These are phyloP conservation scores for Parotocinclus haroldoi DNA, from an alignment of 2,797 vertebrate species.

Conservation along the genomic window DNA sequence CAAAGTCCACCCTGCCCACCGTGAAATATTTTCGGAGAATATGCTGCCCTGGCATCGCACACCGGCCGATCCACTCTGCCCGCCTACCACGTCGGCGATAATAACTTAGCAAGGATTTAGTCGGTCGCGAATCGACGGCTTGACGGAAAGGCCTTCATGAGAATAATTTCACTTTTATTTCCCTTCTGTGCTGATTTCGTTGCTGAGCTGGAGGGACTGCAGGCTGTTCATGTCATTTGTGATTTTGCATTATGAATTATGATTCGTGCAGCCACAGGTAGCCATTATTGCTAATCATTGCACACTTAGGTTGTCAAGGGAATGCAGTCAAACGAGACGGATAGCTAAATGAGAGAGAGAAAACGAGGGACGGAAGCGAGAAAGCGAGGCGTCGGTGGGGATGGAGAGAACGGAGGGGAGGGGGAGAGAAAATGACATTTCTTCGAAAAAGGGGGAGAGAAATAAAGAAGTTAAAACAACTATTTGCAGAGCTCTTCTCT, in stretches of 20 bases:
- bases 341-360: slow-evolving; percentile 2
- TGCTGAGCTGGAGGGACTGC: slow-evolving; percentile 13
- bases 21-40: slow-evolving; percentile 6
- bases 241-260: slow-evolving; percentile 42
- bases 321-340: slow-evolving; percentile 29
- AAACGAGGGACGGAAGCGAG: not conserved
- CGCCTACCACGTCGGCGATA: slow-evolving; percentile 18
- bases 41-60: slow-evolving; percentile 6
- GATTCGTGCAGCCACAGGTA: slow-evolving; percentile 45
- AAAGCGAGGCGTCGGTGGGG: not conserved
- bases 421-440: not conserved
- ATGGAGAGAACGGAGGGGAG: not conserved
- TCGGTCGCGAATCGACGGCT: slow-evolving; percentile 41
- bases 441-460: not conserved
- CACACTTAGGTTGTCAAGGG: slow-evolving; percentile 39
- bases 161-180: slow-evolving; percentile 49
- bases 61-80: slow-evolving; percentile 22
- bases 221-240: slow-evolving; percentile 44
- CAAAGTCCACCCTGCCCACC: no score
- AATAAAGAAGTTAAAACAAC: slow-evolving; percentile 2
- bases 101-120: slow-evolving; percentile 40
- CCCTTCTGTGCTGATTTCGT: slow-evolving; percentile 43
- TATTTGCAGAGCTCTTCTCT: slow-evolving; percentile 18
- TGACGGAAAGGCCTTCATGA: slow-evolving; percentile 43
- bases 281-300: slow-evolving; percentile 51